phyloP scores from a whole-genome alignment of 2,888 invertebrate species.

The Aspidapion aeneum region DNA sequence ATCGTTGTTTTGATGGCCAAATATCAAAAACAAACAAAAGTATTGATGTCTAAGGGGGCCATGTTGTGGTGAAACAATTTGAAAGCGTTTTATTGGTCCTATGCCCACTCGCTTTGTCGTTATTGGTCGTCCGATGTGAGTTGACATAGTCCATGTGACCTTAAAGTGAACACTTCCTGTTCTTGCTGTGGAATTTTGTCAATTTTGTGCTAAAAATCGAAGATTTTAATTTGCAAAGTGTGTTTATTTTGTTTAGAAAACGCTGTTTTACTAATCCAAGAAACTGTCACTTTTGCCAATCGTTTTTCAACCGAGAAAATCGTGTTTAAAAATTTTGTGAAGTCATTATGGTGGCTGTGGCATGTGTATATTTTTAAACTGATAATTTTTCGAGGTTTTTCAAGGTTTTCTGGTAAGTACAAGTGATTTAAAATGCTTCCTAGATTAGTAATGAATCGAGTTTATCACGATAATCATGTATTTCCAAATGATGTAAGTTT shows the following conservation, averaged over 20 bases:
- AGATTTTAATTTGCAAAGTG: constrained; percentile 3
- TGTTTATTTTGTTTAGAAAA: background rate
- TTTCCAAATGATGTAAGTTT: background rate
- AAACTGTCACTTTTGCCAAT: background rate
- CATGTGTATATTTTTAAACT: constrained; percentile 22
- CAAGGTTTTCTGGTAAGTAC: constrained; percentile 24
- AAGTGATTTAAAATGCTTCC: constrained; percentile 9
- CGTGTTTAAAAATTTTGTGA: background rate
- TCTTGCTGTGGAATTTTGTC: constrained; percentile 12
- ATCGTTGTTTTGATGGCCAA: background rate
- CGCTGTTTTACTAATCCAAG: background rate
- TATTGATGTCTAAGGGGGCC: constrained; percentile 25
- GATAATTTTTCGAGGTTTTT: constrained; percentile 19
- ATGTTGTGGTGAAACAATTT: constrained; percentile 21
- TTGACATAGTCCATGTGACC: constrained; percentile 22
- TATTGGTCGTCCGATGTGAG: constrained; percentile 19
- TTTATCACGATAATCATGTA: background rate
- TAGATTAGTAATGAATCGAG: constrained; percentile 8
- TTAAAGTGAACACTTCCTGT: constrained; percentile 13
- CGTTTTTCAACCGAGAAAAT: background rate
- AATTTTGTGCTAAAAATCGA: constrained; percentile 12
- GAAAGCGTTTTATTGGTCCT: constrained; percentile 15
- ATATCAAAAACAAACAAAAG: background rate
- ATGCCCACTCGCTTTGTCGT: background rate
- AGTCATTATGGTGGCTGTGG: background rate